Conservation (phyloP, 2,113 vertebrate species). For the Drymodes brunneopygia region DNA sequence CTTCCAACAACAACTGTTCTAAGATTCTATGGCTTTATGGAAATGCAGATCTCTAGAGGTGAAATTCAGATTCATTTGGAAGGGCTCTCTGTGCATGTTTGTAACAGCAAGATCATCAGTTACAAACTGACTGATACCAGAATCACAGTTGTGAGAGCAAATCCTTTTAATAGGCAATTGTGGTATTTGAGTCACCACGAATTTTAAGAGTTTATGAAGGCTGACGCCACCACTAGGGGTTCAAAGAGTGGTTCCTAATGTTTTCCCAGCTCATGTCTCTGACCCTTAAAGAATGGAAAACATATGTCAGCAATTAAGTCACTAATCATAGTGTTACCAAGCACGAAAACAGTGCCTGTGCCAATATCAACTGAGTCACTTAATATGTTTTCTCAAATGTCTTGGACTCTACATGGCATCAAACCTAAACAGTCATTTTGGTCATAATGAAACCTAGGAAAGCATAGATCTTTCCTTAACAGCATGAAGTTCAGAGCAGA, state of each 20-base stretch:
- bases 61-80: background rate
- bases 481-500: background rate
- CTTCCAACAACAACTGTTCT: background rate
- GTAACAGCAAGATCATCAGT: background rate
- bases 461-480: background rate
- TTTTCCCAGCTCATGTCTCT: background rate
- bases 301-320: background rate
- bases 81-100: background rate
- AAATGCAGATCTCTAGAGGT: background rate
- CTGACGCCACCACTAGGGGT: fast-evolving
- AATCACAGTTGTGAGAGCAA: background rate
- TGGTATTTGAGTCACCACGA: background rate
- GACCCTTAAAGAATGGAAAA: background rate
- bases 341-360: background rate
- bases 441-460: background rate
- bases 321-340: background rate
- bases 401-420: background rate
- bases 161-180: background rate
- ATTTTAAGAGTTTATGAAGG: background rate
- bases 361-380: background rate
- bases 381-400: background rate
- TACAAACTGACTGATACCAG: background rate
- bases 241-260: background rate
- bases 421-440: background rate
- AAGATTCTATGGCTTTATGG: background rate